phyloP scores from a whole-genome alignment of 2,888 invertebrate genomes.

The Clivina fossor region DNA sequence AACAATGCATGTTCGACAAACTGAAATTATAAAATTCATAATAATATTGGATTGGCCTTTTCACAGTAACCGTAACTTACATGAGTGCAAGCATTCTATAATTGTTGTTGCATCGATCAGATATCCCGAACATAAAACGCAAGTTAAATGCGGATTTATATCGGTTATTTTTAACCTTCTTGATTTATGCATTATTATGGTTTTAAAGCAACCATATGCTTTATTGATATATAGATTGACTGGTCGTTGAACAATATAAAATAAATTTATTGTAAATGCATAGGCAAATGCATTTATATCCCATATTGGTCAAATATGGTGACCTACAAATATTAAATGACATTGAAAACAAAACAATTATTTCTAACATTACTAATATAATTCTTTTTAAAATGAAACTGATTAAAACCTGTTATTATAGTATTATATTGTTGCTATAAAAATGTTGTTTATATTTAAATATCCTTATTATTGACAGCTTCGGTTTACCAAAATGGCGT shows the following conservation, averaged over 20 bases:
- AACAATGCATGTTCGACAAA: slow-evolving; percentile 75
- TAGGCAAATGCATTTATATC: slow-evolving; percentile 38
- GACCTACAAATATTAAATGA: slow-evolving; percentile 47
- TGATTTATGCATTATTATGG: slow-evolving; percentile 51
- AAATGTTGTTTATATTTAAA: slow-evolving; percentile 32
- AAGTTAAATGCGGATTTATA: slow-evolving; percentile 69
- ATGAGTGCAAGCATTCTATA: slow-evolving; percentile 76
- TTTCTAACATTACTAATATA: neutral
- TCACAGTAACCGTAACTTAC: slow-evolving; percentile 65
- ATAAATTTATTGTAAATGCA: slow-evolving; percentile 6
- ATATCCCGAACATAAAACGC: slow-evolving; percentile 72
- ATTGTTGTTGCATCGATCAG: slow-evolving; percentile 79
- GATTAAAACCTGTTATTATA: slow-evolving; percentile 17
- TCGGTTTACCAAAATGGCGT: slow-evolving; percentile 29
- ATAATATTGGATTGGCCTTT: no score
- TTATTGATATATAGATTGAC: slow-evolving; percentile 9
- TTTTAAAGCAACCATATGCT: slow-evolving; percentile 9
- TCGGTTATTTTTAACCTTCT: slow-evolving; percentile 54
- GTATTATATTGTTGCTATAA: slow-evolving; percentile 13
- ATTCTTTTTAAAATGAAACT: slow-evolving; percentile 11
- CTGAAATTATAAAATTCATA: slow-evolving; percentile 54
- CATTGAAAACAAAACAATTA: slow-evolving; percentile 12
- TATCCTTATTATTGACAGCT: slow-evolving; percentile 31
- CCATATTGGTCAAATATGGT: slow-evolving; percentile 50
- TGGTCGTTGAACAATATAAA: neutral